Evolutionary conservation across 2,113 vertebrate species (phyloP).

Genomic region (Phoenicopterus ruber): DNA sequence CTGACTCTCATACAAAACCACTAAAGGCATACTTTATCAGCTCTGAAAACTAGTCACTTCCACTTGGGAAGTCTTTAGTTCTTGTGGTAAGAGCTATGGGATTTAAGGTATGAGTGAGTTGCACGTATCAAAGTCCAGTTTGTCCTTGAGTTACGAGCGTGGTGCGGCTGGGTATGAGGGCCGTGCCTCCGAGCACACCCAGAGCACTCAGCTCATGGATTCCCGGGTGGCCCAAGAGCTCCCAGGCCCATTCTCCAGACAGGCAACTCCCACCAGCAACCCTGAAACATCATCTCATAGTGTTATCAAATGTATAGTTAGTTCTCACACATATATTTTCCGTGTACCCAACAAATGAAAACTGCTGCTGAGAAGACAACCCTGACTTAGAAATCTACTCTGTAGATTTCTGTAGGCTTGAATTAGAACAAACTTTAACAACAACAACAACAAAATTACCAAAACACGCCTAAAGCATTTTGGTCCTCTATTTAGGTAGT

Average conservation of each 20-base stretch:
- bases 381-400: not conserved
- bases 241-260: not conserved
- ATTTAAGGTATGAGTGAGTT: not conserved
- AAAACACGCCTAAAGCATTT: not conserved
- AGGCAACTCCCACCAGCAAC: not conserved
- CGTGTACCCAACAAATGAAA: not conserved
- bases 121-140: not conserved
- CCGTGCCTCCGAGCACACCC: accelerated
- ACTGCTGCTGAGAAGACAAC: not conserved
- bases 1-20: not conserved
- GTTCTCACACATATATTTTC: not conserved
- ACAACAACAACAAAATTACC: not conserved
- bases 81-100: not conserved
- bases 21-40: not conserved
- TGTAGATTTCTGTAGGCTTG: not conserved
- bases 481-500: not conserved
- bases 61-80: not conserved
- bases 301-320: not conserved
- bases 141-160: no score
- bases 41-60: not conserved
- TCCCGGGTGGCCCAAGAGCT: no score
- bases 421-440: not conserved
- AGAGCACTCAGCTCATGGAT: not conserved
- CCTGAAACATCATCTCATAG: not conserved
- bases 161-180: not conserved